phyloP scores from a whole-genome alignment of 2,797 vertebrate species.

The Anguilla marmorata region DNA sequence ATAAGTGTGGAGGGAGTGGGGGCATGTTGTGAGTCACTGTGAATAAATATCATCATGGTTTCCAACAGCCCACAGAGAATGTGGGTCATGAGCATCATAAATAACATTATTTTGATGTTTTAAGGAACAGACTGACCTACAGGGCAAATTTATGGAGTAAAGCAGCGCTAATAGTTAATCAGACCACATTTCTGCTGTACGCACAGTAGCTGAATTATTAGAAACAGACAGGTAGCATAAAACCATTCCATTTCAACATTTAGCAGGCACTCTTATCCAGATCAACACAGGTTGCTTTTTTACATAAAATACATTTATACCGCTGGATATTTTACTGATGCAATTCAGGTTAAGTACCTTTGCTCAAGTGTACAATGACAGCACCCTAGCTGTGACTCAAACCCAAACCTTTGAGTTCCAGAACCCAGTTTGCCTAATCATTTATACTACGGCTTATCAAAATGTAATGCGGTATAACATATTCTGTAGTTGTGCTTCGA shows the following conservation, averaged over 20 bases:
- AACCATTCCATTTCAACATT: no score
- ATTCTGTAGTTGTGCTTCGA: background rate
- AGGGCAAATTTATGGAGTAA: background rate
- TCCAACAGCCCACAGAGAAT: conserved; percentile 10
- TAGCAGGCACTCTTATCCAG: no score
- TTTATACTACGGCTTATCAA: background rate
- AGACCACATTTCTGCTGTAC: background rate
- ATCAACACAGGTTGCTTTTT: background rate
- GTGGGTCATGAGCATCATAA: conserved; percentile 15
- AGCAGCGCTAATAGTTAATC: background rate
- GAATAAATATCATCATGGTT: conserved; percentile 15
- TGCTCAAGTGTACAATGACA: background rate
- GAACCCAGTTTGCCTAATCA: background rate
- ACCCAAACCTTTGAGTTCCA: background rate
- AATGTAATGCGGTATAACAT: background rate
- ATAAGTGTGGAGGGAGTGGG: background rate
- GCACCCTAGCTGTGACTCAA: no score
- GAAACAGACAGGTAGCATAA: background rate
- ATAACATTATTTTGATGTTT: conserved; percentile 6
- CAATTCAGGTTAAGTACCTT: background rate
- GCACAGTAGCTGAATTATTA: background rate
- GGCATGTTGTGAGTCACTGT: background rate
- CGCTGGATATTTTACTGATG: background rate
- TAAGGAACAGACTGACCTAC: conserved; percentile 16
- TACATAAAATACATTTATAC: background rate